Conservation (phyloP, 1,140 invertebrate genomes). For the Trinorchestia longiramus region DNA sequence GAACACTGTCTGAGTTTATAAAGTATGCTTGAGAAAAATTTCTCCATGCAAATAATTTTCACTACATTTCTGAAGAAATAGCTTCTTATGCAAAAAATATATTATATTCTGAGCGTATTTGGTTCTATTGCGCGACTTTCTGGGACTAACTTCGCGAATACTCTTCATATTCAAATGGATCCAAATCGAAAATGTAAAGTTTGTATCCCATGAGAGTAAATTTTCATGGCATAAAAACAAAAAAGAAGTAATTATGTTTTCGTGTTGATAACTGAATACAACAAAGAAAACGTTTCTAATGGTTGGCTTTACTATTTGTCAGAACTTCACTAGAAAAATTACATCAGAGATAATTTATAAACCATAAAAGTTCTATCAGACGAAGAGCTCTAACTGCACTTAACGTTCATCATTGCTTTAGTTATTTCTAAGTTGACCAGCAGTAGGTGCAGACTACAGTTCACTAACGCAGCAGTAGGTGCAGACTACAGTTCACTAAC, state of each 20-base stretch:
- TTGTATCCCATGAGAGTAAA: too few species aligned
- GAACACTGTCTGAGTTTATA: neutral
- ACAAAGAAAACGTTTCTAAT: neutral
- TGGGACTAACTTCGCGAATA: neutral
- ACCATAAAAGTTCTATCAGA: too few species aligned
- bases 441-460: too few species aligned
- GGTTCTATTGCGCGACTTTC: neutral
- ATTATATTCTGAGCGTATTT: neutral
- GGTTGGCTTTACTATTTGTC: too few species aligned
- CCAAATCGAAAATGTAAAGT: neutral
- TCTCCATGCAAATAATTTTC: neutral
- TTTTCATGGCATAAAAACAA: neutral
- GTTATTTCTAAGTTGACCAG: too few species aligned
- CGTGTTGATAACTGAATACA: neutral
- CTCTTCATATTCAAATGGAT: neutral
- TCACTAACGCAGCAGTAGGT: too few species aligned
- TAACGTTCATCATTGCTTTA: too few species aligned
- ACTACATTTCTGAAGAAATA: neutral
- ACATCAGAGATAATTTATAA: too few species aligned
- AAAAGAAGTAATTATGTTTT: neutral
- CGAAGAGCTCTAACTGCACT: too few species aligned
- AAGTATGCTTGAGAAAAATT: neutral
- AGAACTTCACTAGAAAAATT: too few species aligned
- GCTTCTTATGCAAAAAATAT: neutral
- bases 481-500: too few species aligned